Conservation (phyloP, 1,140 invertebrate genomes). For the Drosophila ohnishii region DNA sequence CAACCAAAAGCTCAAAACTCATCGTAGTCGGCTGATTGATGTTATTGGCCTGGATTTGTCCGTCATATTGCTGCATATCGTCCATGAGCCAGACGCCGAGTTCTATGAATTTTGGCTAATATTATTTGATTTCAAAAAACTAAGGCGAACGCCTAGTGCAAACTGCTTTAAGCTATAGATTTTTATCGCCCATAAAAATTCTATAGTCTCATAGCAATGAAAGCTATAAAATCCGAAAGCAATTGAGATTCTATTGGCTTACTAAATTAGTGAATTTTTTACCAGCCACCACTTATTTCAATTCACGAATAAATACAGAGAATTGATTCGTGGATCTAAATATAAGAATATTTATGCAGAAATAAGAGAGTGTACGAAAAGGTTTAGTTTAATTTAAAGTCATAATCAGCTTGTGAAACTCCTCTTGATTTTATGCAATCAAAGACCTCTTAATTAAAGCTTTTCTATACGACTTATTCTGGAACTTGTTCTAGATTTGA, state of each 20-base stretch:
- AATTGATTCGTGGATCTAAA: background rate
- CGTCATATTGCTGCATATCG: background rate
- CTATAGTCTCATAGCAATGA: background rate
- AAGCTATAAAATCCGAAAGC: background rate
- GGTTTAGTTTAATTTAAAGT: background rate
- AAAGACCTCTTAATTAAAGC: background rate
- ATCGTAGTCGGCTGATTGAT: conserved; percentile 16
- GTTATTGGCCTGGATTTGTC: conserved; percentile 49
- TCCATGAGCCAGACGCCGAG: background rate
- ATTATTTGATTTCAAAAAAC: background rate
- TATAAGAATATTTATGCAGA: background rate
- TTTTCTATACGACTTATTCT: background rate
- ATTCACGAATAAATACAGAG: background rate
- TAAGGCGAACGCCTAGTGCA: background rate
- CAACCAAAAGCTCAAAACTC: background rate
- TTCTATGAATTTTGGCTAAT: conserved; percentile 6
- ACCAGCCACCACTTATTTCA: background rate
- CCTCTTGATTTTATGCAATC: background rate
- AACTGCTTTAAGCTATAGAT: background rate
- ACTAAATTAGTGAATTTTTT: conserved; percentile 4
- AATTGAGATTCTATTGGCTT: background rate
- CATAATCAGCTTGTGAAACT: background rate
- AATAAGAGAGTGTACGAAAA: background rate
- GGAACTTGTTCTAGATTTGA: conserved; percentile 9
- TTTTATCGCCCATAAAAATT: conserved; percentile 30